These are phyloP conservation scores for Drosophila nigrodunni DNA, from an alignment of 1,140 invertebrate genomes.

Conservation along the genomic window DNA sequence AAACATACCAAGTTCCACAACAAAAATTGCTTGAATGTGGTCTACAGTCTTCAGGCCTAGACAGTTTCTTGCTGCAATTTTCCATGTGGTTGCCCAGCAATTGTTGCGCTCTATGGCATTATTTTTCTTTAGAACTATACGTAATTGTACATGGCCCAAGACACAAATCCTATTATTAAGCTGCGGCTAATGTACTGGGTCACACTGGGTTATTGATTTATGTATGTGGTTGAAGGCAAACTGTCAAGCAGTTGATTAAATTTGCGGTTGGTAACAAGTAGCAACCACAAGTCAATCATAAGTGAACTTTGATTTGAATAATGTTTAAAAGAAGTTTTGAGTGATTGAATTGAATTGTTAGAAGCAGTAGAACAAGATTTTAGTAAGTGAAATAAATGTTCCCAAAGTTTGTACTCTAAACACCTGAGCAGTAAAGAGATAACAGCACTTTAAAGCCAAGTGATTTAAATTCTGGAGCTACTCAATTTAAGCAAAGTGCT, in stretches of 20 bases:
- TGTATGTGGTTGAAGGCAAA: constrained; percentile 12
- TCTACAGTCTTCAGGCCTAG: background rate
- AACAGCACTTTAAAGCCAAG: too few relatives aligned
- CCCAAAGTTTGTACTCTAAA: too few relatives aligned
- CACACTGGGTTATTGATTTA: constrained; percentile 64
- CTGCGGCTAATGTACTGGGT: constrained; percentile 50
- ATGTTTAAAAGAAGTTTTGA: too few relatives aligned
- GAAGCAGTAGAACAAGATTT: background rate
- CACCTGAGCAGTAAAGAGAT: too few relatives aligned
- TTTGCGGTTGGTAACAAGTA: constrained; percentile 31
- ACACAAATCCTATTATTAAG: constrained; percentile 17
- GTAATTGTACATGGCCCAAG: constrained; percentile 43
- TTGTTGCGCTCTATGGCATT: constrained; percentile 52
- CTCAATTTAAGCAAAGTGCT: background rate
- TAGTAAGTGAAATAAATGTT: background rate
- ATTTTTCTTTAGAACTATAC: constrained; percentile 1
- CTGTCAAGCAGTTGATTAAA: constrained; percentile 50
- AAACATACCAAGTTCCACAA: constrained; percentile 32
- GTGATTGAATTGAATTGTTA: too few relatives aligned
- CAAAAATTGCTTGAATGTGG: background rate
- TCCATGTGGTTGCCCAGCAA: constrained; percentile 63
- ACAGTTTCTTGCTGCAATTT: constrained; percentile 52
- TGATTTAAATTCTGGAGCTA: background rate
- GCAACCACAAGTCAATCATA: constrained; percentile 8
- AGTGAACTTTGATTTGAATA: background rate